Percentiles rank a stretch among this genome's conserved stretches.
Evolutionary conservation across 1,140 invertebrate genomes (phyloP).

Genomic region (Arion vulgaris): DNA sequence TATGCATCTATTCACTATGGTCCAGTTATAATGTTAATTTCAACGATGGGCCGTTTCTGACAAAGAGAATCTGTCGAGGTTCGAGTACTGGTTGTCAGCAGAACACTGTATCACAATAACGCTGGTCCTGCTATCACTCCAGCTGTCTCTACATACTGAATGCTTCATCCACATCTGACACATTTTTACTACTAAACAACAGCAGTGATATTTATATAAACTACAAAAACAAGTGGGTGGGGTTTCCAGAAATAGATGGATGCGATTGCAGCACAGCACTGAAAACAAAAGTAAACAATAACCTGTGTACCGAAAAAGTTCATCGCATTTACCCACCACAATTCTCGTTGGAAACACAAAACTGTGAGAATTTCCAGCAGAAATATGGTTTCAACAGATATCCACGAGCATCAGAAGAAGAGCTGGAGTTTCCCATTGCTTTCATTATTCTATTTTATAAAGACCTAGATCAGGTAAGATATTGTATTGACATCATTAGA

Average conservation of each 20-base stretch:
- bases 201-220: not conserved
- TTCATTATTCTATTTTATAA: slow-evolving; percentile 65
- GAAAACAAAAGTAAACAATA: not conserved
- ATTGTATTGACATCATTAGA: not conserved
- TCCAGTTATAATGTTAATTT: not conserved
- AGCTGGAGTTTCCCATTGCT: slow-evolving; percentile 59
- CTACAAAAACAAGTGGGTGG: slow-evolving; percentile 9
- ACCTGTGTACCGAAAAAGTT: not conserved
- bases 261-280: not conserved
- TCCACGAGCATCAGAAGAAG: slow-evolving; percentile 40
- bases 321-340: not conserved
- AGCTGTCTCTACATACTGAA: not conserved
- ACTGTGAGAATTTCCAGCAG: slow-evolving; percentile 29
- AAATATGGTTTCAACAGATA: slow-evolving; percentile 29
- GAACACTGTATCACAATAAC: not conserved
- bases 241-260: not conserved
- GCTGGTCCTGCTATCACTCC: not conserved
- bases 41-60: too few relatives aligned
- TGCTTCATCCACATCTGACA: not conserved
- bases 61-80: not conserved
- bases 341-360: not conserved
- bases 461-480: slow-evolving; percentile 56
- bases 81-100: not conserved
- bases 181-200: not conserved
- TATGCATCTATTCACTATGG: not conserved